phyloP scores from a whole-genome alignment of 2,113 vertebrate species.

The Pseudolaguvia tuberculata region DNA sequence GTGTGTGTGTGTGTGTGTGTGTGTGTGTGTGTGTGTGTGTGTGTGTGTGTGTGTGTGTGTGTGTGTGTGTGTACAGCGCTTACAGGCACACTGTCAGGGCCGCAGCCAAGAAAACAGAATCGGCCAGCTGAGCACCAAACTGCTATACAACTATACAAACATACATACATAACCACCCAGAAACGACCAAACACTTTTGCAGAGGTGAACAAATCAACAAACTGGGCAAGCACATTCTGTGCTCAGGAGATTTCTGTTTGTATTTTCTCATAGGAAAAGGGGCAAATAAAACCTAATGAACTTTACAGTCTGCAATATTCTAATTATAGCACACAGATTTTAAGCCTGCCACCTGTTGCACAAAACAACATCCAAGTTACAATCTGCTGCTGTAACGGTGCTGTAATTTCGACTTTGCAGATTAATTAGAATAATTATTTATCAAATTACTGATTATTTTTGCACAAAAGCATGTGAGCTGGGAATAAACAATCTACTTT shows the following conservation, averaged over 20 bases:
- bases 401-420: not conserved
- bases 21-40: not conserved
- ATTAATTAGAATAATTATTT: not conserved
- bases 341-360: not conserved
- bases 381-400: not conserved
- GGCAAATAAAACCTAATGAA: not conserved
- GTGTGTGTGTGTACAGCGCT: conserved; percentile 48
- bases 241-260: not conserved
- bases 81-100: conserved; percentile 49
- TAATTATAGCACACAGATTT: not conserved
- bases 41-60: not conserved
- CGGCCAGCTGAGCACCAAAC: conserved; percentile 49
- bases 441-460: not conserved
- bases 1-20: not conserved
- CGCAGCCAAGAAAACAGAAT: conserved; percentile 46
- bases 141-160: conserved; percentile 47
- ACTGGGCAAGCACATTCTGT: not conserved
- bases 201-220: not conserved
- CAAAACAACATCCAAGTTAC: not conserved
- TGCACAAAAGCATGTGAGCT: not conserved
- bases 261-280: not conserved
- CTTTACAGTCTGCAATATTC: not conserved
- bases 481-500: not conserved
- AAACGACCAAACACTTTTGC: conserved; percentile 37
- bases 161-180: conserved; percentile 29